A percentile compares a stretch with the other conserved stretches of the same genome.
Evolutionary conservation across 2,888 invertebrate species (phyloP).

Genomic region (Scrobipalpa costella): DNA sequence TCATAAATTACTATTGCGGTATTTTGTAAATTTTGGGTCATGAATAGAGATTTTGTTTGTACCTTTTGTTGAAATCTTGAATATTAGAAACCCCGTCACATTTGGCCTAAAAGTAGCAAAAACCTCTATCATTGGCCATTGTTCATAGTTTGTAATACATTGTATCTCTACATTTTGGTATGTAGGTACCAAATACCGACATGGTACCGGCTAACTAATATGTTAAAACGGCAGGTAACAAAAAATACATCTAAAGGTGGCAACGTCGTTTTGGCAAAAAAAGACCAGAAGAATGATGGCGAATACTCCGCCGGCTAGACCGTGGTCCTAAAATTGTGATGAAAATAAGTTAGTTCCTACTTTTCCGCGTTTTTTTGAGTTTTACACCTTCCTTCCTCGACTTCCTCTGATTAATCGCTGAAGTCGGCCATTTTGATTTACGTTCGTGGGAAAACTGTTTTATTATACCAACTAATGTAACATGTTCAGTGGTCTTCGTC

Average conservation of each 20-base stretch:
- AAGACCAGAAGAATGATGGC: background rate
- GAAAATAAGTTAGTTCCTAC: constrained; percentile 6
- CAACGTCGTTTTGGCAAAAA: background rate
- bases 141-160: too few relatives aligned
- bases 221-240: too few relatives aligned
- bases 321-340: constrained; percentile 6
- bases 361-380: background rate
- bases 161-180: too few relatives aligned
- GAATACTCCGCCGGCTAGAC: background rate
- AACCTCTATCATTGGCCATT: too few relatives aligned
- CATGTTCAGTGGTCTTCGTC: background rate
- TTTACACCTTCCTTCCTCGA: constrained; percentile 2
- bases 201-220: too few relatives aligned
- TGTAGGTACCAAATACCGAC: too few relatives aligned
- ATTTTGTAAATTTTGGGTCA: too few relatives aligned
- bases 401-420: constrained; percentile 1
- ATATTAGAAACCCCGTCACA: too few relatives aligned
- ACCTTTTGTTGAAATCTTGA: too few relatives aligned
- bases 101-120: too few relatives aligned
- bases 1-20: too few relatives aligned
- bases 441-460: background rate
- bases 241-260: background rate
- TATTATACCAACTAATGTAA: background rate
- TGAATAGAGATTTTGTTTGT: too few relatives aligned
- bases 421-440: background rate